Percentiles rank a stretch among this genome's conserved stretches.
Conservation (phyloP, 2,888 invertebrate genomes). For the Neria commutata region DNA sequence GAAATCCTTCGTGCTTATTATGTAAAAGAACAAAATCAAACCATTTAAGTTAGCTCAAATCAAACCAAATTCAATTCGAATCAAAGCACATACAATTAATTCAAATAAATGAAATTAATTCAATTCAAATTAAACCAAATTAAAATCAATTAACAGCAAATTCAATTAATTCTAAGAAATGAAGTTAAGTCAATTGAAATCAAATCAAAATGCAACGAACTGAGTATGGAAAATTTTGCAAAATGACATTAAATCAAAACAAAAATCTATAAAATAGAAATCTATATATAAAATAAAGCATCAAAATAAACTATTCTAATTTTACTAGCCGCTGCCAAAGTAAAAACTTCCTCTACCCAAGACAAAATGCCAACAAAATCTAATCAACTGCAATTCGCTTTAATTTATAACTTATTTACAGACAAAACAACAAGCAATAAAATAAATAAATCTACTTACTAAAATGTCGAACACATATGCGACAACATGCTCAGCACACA, state of each 20-base stretch:
- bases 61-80: not conserved
- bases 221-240: no score
- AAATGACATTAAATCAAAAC: no score
- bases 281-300: not conserved
- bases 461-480: constrained; percentile 42
- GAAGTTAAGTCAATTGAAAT: not conserved
- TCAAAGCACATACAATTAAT: not conserved
- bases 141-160: no score
- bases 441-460: constrained; percentile 49
- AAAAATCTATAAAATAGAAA: no score
- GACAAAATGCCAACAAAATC: constrained; percentile 41
- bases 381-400: constrained; percentile 34
- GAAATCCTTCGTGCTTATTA: not conserved
- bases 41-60: not conserved
- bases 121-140: not conserved
- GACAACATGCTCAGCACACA: constrained; percentile 16
- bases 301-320: constrained; percentile 21
- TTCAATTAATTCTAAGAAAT: not conserved
- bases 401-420: constrained; percentile 47
- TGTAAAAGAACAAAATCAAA: not conserved
- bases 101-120: not conserved
- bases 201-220: no score
- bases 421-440: constrained; percentile 32
- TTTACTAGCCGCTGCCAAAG: constrained; percentile 29
- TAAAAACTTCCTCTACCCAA: no score